Percentiles rank a stretch among this genome's conserved stretches.
Conservation (phyloP, 2,888 invertebrate genomes). For the Phytoseiulus persimilis region DNA sequence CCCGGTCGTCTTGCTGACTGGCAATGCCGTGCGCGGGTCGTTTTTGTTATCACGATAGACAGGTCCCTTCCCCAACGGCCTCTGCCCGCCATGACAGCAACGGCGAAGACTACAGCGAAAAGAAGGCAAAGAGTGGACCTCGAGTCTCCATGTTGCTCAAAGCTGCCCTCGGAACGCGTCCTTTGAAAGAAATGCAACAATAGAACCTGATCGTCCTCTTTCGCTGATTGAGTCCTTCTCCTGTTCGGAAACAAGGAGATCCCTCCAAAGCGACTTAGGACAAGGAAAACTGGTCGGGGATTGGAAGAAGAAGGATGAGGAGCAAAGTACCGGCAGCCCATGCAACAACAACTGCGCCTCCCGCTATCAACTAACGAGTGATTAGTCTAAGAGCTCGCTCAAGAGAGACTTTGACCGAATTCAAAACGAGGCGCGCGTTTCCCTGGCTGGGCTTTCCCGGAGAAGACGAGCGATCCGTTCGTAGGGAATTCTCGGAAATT, state of each 20-base stretch:
- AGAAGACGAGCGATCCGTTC: too few relatives aligned
- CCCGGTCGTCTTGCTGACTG: not conserved
- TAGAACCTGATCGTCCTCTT: not conserved
- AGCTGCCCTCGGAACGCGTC: not conserved
- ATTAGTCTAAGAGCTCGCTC: not conserved
- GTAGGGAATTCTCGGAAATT: too few relatives aligned
- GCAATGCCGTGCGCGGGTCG: not conserved
- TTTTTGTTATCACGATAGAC: not conserved
- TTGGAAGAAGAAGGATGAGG: not conserved
- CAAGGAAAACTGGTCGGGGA: not conserved
- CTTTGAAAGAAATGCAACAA: not conserved
- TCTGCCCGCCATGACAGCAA: not conserved
- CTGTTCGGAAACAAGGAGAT: not conserved
- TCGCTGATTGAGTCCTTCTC: not conserved
- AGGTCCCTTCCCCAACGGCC: not conserved
- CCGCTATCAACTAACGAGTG: not conserved
- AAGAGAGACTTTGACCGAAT: too few relatives aligned
- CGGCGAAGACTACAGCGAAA: not conserved
- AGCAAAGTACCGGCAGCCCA: not conserved
- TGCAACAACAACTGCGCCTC: not conserved
- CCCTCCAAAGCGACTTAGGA: not conserved
- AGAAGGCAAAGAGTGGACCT: not conserved
- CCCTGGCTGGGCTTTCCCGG: not conserved
- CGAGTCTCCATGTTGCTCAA: not conserved
- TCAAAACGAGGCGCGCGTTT: not conserved